Evolutionary conservation across 2,888 invertebrate species (phyloP).

Genomic region (Entomobrya multifasciata): DNA sequence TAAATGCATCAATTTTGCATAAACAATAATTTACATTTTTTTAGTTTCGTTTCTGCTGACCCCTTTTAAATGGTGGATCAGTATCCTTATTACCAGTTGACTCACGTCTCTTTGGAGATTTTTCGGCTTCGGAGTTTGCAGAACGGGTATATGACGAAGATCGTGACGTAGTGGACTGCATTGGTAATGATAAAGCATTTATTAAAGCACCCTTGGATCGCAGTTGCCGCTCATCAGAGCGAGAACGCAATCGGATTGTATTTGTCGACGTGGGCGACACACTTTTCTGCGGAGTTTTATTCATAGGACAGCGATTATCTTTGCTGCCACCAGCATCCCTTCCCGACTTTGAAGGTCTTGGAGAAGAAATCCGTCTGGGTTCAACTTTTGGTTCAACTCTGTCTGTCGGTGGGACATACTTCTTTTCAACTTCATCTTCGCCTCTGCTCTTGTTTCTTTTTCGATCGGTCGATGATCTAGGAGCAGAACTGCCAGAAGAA

Average conservation of each 20-base stretch:
- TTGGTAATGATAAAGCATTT: slow-evolving; percentile 61
- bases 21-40: too few species aligned
- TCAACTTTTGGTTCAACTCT: not conserved
- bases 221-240: slow-evolving; percentile 58
- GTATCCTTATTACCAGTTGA: slow-evolving; percentile 24
- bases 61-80: not conserved
- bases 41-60: too few species aligned
- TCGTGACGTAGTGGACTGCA: not conserved
- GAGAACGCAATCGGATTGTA: slow-evolving; percentile 50
- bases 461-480: not conserved
- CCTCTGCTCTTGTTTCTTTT: not conserved
- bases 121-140: not conserved
- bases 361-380: slow-evolving; percentile 31
- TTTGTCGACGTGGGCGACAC: slow-evolving; percentile 7
- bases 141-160: not conserved
- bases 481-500: not conserved
- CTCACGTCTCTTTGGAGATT: slow-evolving; percentile 13
- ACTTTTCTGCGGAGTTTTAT: slow-evolving; percentile 31
- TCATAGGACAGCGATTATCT: not conserved
- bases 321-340: not conserved
- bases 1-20: too few species aligned
- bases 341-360: slow-evolving; percentile 34
- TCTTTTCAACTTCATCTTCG: not conserved
- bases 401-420: not conserved
- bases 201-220: slow-evolving; percentile 55